phyloP scores from a whole-genome alignment of 2,888 invertebrate genomes.

The Coelinius sp. region DNA sequence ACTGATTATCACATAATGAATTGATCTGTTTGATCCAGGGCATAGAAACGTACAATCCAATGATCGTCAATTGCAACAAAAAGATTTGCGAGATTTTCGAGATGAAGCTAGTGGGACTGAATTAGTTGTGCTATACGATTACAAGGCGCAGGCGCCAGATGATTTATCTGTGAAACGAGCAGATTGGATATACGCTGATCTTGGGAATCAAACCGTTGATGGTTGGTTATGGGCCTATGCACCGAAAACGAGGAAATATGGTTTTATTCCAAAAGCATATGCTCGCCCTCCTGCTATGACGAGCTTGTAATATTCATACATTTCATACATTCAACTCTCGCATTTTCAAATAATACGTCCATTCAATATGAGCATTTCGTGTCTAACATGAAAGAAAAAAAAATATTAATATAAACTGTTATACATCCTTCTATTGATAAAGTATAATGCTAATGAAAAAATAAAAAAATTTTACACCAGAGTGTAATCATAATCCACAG shows the following conservation, averaged over 20 bases:
- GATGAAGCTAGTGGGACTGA: slow-evolving; percentile 80
- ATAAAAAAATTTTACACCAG: neutral
- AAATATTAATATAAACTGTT: neutral
- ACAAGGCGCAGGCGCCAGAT: slow-evolving; percentile 95
- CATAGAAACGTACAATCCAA: slow-evolving; percentile 59
- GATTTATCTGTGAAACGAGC: slow-evolving; percentile 92
- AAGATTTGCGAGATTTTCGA: slow-evolving; percentile 66
- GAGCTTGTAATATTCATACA: slow-evolving; percentile 74
- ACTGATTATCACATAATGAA: slow-evolving; percentile 14
- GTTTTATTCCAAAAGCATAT: slow-evolving; percentile 95
- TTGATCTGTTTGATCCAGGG: slow-evolving; percentile 47
- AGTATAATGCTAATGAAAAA: neutral
- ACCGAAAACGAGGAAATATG: slow-evolving; percentile 91
- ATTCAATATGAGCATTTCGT: neutral
- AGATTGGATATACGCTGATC: slow-evolving; percentile 96
- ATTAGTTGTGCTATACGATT: slow-evolving; percentile 94
- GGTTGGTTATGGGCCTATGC: slow-evolving; percentile 97
- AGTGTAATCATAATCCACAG: too few relatives aligned
- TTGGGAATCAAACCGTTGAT: slow-evolving; percentile 93
- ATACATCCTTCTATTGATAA: neutral
- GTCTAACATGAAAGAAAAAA: neutral
- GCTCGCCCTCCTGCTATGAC: slow-evolving; percentile 94
- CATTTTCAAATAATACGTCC: neutral
- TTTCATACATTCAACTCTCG: neutral
- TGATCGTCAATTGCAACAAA: slow-evolving; percentile 60